Conservation (phyloP, 2,797 vertebrate species). For the Pangasius mekongensis region DNA sequence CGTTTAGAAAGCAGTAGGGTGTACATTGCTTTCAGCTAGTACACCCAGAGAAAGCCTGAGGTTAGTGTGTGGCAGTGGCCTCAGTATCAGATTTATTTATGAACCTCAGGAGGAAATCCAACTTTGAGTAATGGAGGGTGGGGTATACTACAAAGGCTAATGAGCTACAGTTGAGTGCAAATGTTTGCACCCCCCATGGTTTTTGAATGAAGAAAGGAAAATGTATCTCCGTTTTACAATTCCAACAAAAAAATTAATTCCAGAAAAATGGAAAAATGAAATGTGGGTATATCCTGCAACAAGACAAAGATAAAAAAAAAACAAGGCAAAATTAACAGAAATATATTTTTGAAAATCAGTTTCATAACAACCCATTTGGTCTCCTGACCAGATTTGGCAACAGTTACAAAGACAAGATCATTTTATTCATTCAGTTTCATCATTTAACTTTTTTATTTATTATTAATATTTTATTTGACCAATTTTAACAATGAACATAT, state of each 20-base stretch:
- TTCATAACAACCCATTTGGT: not conserved
- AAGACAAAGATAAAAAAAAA: not conserved
- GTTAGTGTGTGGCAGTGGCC: not conserved
- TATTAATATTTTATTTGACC: not conserved
- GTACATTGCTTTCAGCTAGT: constrained; percentile 5
- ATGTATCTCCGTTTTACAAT: not conserved
- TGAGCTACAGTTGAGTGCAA: constrained; percentile 15
- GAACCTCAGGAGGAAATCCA: constrained; percentile 4
- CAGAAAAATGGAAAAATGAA: too few species aligned
- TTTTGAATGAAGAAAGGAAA: not conserved
- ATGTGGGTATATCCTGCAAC: not conserved
- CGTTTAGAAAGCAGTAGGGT: constrained; percentile 1
- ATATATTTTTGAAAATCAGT: not conserved
- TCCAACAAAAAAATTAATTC: not conserved
- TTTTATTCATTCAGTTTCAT: not conserved
- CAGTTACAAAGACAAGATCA: not conserved
- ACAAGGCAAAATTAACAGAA: not conserved
- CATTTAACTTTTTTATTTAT: not conserved
- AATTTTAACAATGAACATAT: not conserved
- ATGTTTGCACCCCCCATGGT: not conserved
- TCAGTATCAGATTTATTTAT: constrained; percentile 16
- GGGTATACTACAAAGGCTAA: constrained; percentile 23
- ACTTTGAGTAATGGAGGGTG: not conserved
- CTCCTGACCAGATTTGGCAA: not conserved
- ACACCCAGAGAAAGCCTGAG: constrained; percentile 3